Conservation (phyloP, 2,888 invertebrate genomes). For the Creontiades dilutus region DNA sequence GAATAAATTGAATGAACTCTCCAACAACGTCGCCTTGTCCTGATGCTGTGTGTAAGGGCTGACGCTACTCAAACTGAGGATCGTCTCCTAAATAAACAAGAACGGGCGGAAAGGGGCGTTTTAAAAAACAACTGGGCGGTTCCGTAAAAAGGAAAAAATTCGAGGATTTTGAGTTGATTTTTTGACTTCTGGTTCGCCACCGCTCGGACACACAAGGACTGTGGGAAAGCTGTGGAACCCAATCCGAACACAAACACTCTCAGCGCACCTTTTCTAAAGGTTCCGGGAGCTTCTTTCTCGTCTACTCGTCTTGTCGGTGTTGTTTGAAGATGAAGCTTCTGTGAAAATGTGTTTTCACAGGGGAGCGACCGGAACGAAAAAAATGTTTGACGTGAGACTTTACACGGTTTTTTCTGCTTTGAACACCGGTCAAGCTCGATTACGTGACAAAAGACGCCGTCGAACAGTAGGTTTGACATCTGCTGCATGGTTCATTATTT, state of each 20-base stretch:
- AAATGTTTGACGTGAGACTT: not conserved
- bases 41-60: too few species aligned
- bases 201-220: not conserved
- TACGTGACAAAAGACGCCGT: too few species aligned
- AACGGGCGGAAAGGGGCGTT: not conserved
- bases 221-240: not conserved
- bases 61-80: too few species aligned
- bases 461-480: too few species aligned
- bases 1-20: too few species aligned
- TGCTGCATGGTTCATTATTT: too few species aligned
- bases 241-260: not conserved
- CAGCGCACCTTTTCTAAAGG: slow-evolving; percentile 1
- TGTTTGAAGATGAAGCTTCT: not conserved
- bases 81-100: too few species aligned
- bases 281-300: not conserved
- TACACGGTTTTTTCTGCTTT: slow-evolving; percentile 14
- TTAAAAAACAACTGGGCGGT: not conserved
- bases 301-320: not conserved
- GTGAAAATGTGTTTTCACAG: not conserved
- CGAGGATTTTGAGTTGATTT: not conserved
- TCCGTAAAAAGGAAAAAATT: not conserved
- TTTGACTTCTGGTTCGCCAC: slow-evolving; percentile 7
- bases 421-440: too few species aligned
- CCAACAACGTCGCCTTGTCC: too few species aligned
- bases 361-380: not conserved